Conservation (phyloP, 2,113 vertebrate species). For the Chlorodrepanis virens region DNA sequence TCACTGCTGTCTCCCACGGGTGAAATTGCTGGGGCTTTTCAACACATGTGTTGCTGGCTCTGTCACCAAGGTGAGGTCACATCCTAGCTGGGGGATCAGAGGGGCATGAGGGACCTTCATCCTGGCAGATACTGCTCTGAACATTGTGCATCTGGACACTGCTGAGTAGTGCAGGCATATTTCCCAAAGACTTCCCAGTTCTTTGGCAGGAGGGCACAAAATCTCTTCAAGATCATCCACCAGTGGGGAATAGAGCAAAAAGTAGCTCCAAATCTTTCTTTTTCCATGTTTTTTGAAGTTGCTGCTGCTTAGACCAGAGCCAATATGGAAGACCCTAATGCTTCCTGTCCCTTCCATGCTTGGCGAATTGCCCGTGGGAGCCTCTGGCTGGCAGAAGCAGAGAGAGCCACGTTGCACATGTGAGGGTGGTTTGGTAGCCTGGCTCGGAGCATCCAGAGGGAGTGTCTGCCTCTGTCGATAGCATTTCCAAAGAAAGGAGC, state of each 20-base stretch:
- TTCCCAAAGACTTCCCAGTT: background rate
- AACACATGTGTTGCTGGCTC: background rate
- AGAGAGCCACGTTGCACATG: background rate
- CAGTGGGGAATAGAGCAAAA: background rate
- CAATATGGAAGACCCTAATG: background rate
- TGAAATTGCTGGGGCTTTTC: background rate
- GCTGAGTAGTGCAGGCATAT: background rate
- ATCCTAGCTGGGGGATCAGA: background rate
- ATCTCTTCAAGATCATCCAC: background rate
- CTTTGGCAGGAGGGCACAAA: background rate
- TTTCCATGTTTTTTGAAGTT: background rate
- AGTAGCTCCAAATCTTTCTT: background rate
- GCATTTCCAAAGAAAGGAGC: constrained; percentile 48
- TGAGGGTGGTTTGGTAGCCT: background rate
- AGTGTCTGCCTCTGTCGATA: background rate
- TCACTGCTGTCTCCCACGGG: background rate
- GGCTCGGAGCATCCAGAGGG: background rate
- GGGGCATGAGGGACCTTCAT: background rate
- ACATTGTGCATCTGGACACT: background rate
- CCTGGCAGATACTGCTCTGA: background rate
- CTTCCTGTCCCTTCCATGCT: background rate
- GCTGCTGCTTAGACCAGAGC: background rate
- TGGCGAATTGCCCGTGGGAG: background rate
- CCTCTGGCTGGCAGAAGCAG: background rate
- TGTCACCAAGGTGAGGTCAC: background rate